phyloP scores from a whole-genome alignment of 2,888 invertebrate species.

The Trilocha varians region DNA sequence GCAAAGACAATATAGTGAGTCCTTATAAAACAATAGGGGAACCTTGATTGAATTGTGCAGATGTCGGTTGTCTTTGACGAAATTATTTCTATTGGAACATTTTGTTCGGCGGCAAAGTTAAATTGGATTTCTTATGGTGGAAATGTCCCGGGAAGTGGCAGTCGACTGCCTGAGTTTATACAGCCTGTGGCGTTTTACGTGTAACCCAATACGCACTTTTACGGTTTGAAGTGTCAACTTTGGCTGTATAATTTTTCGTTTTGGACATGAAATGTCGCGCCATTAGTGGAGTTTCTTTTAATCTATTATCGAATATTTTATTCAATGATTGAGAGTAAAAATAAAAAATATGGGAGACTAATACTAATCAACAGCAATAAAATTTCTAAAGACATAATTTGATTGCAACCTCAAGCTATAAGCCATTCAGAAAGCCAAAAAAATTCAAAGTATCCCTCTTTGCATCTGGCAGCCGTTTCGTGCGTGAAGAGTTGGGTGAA shows the following conservation, averaged over 20 bases:
- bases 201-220: conserved; percentile 47
- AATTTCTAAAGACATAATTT: no score
- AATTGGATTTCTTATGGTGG: conserved; percentile 70
- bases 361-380: no score
- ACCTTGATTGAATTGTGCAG: conserved; percentile 67
- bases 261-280: conserved; percentile 15
- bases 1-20: conserved; percentile 37
- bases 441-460: conserved; percentile 12
- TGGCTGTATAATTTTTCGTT: conserved; percentile 25
- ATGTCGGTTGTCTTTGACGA: conserved; percentile 63
- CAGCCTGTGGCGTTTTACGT: conserved; percentile 43
- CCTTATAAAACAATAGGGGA: conserved; percentile 42
- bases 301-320: no score
- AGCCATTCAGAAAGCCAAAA: no score
- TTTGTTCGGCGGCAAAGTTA: conserved; percentile 68
- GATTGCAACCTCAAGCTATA: no score
- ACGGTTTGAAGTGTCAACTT: conserved; percentile 22
- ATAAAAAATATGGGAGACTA: no score
- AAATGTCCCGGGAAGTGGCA: conserved; percentile 52
- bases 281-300: no score
- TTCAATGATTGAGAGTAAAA: no score
- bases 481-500: conserved; percentile 12
- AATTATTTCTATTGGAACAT: conserved; percentile 71
- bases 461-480: conserved; percentile 9
- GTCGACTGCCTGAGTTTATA: conserved; percentile 49